A percentile compares a stretch with the other conserved stretches of the same genome.
Evolutionary conservation across 2,113 vertebrate genomes (phyloP).

Genomic region (Dolichotis patagonum): DNA sequence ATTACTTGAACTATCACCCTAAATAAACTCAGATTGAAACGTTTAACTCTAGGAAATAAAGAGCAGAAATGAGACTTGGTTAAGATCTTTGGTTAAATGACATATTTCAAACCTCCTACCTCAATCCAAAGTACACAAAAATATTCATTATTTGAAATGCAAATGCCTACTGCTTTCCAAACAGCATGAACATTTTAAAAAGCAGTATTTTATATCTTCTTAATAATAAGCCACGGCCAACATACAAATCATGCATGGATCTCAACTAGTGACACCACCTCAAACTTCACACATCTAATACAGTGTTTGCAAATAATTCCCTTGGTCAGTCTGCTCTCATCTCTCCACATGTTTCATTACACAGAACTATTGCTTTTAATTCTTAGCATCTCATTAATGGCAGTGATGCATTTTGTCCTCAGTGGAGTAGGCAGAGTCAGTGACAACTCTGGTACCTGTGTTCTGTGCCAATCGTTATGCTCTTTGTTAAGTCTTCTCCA

Average conservation of each 20-base stretch:
- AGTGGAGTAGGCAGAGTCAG: neutral
- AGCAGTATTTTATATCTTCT: accelerated
- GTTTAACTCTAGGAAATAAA: neutral
- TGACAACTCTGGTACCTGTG: neutral
- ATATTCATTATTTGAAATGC: accelerated
- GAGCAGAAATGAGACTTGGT: neutral
- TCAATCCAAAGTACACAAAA: accelerated
- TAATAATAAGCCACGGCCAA: accelerated
- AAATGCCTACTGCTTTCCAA: too few relatives aligned
- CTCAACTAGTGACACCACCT: neutral
- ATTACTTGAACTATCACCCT: neutral
- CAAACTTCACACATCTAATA: neutral
- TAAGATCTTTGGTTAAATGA: neutral
- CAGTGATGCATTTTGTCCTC: neutral
- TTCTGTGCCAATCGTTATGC: neutral
- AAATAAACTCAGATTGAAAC: neutral
- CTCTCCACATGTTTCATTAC: too few relatives aligned
- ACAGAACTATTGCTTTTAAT: neutral
- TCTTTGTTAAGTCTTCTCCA: neutral
- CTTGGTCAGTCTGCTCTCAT: too few relatives aligned
- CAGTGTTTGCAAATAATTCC: accelerated
- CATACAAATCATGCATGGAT: neutral
- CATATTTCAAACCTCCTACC: accelerated
- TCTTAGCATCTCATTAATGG: neutral
- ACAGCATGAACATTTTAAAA: accelerated